Conservation (phyloP, 1,140 invertebrate species). For the Apolygus lucorum region DNA sequence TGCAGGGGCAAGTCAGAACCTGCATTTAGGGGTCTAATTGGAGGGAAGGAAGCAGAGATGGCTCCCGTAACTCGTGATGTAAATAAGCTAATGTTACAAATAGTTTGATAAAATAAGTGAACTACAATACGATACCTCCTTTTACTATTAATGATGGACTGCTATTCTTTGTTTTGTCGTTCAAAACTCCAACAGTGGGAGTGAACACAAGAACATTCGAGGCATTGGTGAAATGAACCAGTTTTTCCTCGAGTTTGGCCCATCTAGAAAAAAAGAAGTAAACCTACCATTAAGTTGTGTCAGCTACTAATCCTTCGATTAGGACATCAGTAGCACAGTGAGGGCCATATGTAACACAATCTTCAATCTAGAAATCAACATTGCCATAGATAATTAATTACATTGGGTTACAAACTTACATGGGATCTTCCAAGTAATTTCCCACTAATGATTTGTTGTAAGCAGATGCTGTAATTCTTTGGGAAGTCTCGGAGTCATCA, state of each 20-base stretch:
- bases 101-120: too few relatives aligned
- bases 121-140: constrained; percentile 46
- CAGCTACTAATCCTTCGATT: too few relatives aligned
- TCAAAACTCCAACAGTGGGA: constrained; percentile 61
- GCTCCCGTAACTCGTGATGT: too few relatives aligned
- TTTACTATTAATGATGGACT: constrained; percentile 58
- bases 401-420: constrained; percentile 12
- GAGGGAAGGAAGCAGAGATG: too few relatives aligned
- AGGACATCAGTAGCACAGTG: too few relatives aligned
- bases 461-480: constrained; percentile 33
- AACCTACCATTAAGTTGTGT: constrained; percentile 3
- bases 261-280: constrained; percentile 25
- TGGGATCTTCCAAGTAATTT: constrained; percentile 4
- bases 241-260: constrained; percentile 58
- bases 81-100: too few relatives aligned
- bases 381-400: not conserved
- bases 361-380: constrained; percentile 26
- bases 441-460: constrained; percentile 33
- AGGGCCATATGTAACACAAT: constrained; percentile 21
- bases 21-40: too few relatives aligned
- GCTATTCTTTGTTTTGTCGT: constrained; percentile 53
- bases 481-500: constrained; percentile 24
- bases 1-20: too few relatives aligned
- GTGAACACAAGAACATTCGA: constrained; percentile 66
- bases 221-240: constrained; percentile 59